Evolutionary conservation across 2,113 vertebrate species (phyloP), one percentile per base, ranked within the genome.

Genomic region (Osmerus mordax): DNA sequence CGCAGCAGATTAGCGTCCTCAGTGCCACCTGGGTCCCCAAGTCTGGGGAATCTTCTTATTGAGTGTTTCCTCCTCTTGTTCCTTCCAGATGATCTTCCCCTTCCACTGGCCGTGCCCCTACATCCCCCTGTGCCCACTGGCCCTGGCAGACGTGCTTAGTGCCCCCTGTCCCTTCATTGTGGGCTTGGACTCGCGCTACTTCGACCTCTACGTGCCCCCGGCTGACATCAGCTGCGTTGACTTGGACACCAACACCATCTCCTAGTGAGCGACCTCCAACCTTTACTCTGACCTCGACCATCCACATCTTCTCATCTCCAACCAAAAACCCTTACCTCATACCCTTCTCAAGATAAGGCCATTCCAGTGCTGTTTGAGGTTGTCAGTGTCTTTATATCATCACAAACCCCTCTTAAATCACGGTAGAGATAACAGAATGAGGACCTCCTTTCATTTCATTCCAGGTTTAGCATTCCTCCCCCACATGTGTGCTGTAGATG

Each of bases 41-140:
- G 61, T 36, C 23, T 71, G 61, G 65, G 41, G 52, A 63, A 58
- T 55, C 2, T 53, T 52, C 65, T 16, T 25, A 1, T 11, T 53
- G 52, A 65, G 41, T 53, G 25, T 36, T 13, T 3, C 71, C 51
- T 63, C 41, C 78, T 73, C 53, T 79, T 75, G 71, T 79, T 77
- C 78, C 82, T 79, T 87, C 53, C 88, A 99, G 97, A 97, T 99
- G 96, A 99, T 99, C 64, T 99, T 99, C 83, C 97, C 97, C 72
- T 99, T 99, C 90, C 97, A 99, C 58, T 99, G 97, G 97, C 97
- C 96, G 0, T 99, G 97, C 81, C 97, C 97, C 0, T 99, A 99
- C 85, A 96, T 99, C 81, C 97, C 97, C 55, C 93, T 99, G 25
- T 99, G 97, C 89, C 97, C 97, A 0, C 81, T 99, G 91, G 95